Percentiles rank a stretch among this genome's conserved stretches.
phyloP scores from a whole-genome alignment of 2,888 invertebrate genomes.

The Erebia ligea region DNA sequence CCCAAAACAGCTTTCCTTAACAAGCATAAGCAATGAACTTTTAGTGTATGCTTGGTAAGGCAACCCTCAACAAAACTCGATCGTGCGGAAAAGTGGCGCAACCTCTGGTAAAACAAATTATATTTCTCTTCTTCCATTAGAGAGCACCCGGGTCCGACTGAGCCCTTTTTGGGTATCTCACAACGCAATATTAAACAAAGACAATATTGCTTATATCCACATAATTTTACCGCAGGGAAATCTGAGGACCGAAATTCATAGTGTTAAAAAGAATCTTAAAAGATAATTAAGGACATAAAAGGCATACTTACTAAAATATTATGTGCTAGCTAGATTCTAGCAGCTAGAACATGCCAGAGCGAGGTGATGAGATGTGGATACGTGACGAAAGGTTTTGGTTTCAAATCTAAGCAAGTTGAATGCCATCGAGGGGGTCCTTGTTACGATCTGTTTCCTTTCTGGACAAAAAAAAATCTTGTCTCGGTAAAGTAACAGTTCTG shows the following conservation, averaged over 20 bases:
- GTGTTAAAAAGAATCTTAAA: conserved; percentile 12
- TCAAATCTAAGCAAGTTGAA: no score
- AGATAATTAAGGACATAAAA: neutral
- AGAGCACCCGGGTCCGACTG: conserved; percentile 26
- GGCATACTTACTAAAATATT: neutral
- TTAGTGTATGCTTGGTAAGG: neutral
- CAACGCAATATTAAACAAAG: conserved; percentile 23
- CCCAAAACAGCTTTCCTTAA: no score
- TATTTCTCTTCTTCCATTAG: conserved; percentile 29
- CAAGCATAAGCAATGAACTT: neutral
- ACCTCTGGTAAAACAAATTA: conserved; percentile 32
- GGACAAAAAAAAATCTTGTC: no score
- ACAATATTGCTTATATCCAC: conserved; percentile 22
- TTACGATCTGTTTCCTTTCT: no score
- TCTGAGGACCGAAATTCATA: conserved; percentile 13
- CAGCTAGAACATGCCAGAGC: neutral
- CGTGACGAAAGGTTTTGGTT: neutral
- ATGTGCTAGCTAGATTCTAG: neutral
- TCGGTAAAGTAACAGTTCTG: no score
- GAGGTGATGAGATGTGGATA: no score
- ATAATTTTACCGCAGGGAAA: conserved; percentile 18
- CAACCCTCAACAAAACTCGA: conserved; percentile 30
- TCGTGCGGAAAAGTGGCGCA: conserved; percentile 22
- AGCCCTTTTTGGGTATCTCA: conserved; percentile 21
- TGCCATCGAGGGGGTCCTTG: no score